Base-by-base conservation (phyloP, 2,888 invertebrate genomes). In the Phyllotreta cruciferae region DNA sequence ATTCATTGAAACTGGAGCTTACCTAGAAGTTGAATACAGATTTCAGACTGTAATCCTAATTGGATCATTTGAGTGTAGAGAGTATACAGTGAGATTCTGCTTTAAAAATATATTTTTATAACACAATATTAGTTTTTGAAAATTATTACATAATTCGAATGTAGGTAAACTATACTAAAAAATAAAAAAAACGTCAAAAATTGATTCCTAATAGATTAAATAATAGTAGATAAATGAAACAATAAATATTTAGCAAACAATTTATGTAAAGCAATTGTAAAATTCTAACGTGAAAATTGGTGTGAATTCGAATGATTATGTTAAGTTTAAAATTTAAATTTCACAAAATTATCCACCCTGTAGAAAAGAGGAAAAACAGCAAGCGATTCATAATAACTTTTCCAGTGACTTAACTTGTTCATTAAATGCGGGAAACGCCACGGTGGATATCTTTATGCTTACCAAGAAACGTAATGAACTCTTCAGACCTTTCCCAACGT, bases 1-100 rank as follows among this genome's bases (percentile, higher is more conserved):
- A 53, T 53, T 53, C 53, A 24, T 14, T 13, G 53, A 53, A 39
- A 53, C 39, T 9, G 38, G 14, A 39, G 53, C 38, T 53, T 53
- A 39, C 13, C 53, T n/a, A 53, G 39, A 53, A 41, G 53, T 53
- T 53, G 41, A 53, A 53, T 38, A 39, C 53, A 53, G 38, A 50
- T 50, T 50, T 50, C 37, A 36, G 2, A 36, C n/a, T 34, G 36
- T 50, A 50, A 50, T 34, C 50, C 50, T 50, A 50, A 35, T 50
- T 50, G 50, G 50, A 50, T 36, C 50, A 36, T 50, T 50, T 37
- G 6, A 50, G 35, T 35, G 50, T 10, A 36, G 8, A 35, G 35
- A 3, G 1, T 34, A 50, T 10, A 34, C 10, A n/a, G 44, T 4
- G 45, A 44, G 14, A 14, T 8, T 7, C 45, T 4, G 14, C 2